Percentiles rank a stretch among this genome's conserved stretches.
These are phyloP conservation scores for Thereva unica DNA, from an alignment of 2,888 invertebrate genomes.

Conservation along the genomic window DNA sequence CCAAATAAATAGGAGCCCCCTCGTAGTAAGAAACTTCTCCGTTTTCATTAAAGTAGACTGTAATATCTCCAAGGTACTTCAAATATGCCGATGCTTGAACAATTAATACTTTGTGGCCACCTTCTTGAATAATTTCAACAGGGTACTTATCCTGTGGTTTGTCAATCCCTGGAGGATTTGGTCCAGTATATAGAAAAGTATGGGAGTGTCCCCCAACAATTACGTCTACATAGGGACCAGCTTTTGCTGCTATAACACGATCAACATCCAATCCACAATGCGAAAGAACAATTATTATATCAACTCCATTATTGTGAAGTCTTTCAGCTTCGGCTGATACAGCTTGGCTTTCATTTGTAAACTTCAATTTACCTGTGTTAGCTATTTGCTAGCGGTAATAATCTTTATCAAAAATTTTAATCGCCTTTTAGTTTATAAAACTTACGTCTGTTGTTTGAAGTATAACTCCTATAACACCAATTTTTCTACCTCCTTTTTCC, in stretches of 20 bases:
- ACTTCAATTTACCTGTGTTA: constrained; percentile 67
- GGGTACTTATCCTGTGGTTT: constrained; percentile 70
- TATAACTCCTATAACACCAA: constrained; percentile 81
- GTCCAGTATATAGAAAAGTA: constrained; percentile 72
- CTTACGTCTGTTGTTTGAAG: constrained; percentile 68
- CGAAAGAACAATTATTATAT: constrained; percentile 81
- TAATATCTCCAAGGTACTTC: constrained; percentile 77
- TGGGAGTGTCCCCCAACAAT: constrained; percentile 88
- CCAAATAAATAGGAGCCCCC: constrained; percentile 75
- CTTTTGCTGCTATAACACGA: constrained; percentile 66
- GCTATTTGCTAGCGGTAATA: constrained; percentile 64
- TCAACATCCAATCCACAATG: constrained; percentile 78
- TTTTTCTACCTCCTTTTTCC: constrained; percentile 65
- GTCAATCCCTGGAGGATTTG: constrained; percentile 63
- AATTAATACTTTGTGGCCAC: constrained; percentile 60
- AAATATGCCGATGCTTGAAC: constrained; percentile 75
- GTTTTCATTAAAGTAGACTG: constrained; percentile 68
- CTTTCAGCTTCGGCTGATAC: constrained; percentile 70
- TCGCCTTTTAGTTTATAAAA: constrained; percentile 20
- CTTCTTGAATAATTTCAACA: constrained; percentile 62
- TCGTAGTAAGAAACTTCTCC: constrained; percentile 69
- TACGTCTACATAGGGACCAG: constrained; percentile 72
- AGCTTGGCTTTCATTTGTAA: constrained; percentile 70
- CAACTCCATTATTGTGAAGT: constrained; percentile 66
- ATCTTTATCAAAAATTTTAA: not conserved